phyloP scores from a whole-genome alignment of 2,113 vertebrate species.

The Catharus minimus region DNA sequence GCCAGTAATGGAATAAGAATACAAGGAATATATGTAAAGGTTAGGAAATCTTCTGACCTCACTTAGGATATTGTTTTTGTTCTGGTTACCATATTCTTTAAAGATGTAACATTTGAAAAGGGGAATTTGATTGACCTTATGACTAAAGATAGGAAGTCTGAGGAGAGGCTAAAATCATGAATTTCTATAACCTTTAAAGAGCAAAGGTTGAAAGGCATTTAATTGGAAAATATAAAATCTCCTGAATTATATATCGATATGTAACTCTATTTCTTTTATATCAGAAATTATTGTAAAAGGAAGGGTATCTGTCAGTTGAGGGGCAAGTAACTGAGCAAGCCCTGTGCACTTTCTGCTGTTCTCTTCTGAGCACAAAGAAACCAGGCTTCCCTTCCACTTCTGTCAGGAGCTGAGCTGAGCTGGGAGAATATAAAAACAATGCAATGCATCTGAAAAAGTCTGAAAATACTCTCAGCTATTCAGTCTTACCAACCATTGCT shows the following conservation, averaged over 20 bases:
- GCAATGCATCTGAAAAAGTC: background rate
- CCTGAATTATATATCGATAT: constrained; percentile 48
- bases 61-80: constrained; percentile 55
- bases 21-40: constrained; percentile 33
- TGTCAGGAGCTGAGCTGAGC: background rate
- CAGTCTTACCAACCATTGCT: fast-evolving
- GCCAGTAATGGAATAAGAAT: constrained; percentile 18
- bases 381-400: background rate
- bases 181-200: constrained; percentile 70
- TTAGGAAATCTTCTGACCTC: constrained; percentile 38
- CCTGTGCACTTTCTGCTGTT: background rate
- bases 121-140: constrained; percentile 68
- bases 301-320: constrained; percentile 8
- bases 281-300: constrained; percentile 43
- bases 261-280: constrained; percentile 55
- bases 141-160: constrained; percentile 52
- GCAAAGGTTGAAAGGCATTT: constrained; percentile 62
- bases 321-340: background rate
- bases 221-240: constrained; percentile 64
- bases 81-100: constrained; percentile 60
- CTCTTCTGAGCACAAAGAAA: background rate
- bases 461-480: background rate
- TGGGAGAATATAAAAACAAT: background rate
- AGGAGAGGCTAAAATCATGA: constrained; percentile 54
- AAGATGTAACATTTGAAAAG: constrained; percentile 64